phyloP scores from a whole-genome alignment of 2,797 vertebrate species.

The Sternotherus odoratus region DNA sequence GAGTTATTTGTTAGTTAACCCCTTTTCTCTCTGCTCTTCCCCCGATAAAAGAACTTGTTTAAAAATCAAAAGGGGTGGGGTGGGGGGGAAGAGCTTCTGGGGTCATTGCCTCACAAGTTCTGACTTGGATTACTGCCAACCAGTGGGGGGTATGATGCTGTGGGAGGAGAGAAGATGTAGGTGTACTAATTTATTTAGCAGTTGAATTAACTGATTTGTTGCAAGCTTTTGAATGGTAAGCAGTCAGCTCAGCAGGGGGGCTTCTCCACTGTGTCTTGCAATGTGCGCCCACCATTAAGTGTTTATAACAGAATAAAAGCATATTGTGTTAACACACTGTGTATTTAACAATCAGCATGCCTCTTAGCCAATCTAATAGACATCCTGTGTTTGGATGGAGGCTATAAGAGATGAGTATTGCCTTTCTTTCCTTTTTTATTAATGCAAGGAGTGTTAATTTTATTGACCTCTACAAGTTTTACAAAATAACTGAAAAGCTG shows the following conservation, averaged over 20 bases:
- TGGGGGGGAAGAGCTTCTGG: not conserved
- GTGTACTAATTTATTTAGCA: constrained; percentile 39
- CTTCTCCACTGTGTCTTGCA: constrained; percentile 38
- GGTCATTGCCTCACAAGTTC: not conserved
- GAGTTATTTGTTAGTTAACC: not conserved
- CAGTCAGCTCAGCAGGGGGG: constrained; percentile 67
- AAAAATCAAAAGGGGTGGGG: not conserved
- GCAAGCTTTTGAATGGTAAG: constrained; percentile 55
- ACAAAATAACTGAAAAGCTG: constrained; percentile 31
- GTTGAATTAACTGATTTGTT: constrained; percentile 44
- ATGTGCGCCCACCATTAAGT: constrained; percentile 26
- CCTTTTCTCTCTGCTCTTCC: not conserved
- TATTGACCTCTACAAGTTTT: constrained; percentile 11
- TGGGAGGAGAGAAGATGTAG: not conserved
- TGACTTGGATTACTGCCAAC: constrained; percentile 52
- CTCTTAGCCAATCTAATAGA: constrained; percentile 38
- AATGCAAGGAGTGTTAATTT: constrained; percentile 33
- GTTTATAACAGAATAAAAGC: constrained; percentile 64
- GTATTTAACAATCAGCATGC: constrained; percentile 12
- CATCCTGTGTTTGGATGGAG: constrained; percentile 9
- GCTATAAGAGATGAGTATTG: not conserved
- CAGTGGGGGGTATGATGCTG: constrained; percentile 5
- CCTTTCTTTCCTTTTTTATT: not conserved
- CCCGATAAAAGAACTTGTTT: not conserved
- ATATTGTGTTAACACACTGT: constrained; percentile 56